A percentile compares a stretch with the other conserved stretches of the same genome.
phyloP scores from a whole-genome alignment of 53 echinoderm and acorn worm genomes.

The Holothuria scabra region DNA sequence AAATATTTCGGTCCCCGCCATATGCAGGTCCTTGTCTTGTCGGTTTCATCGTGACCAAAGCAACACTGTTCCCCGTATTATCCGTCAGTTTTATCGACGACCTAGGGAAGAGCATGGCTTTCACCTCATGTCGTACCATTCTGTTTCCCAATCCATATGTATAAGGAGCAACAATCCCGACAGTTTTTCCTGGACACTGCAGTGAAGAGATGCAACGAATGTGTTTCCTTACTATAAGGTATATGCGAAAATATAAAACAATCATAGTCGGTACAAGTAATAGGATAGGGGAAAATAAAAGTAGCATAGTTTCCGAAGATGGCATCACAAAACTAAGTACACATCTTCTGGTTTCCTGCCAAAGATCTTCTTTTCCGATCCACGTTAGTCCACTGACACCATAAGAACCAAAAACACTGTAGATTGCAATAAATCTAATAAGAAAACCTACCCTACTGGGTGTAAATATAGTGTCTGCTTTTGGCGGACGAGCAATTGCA shows the following conservation, averaged over 20 bases:
- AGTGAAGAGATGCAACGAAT: not conserved
- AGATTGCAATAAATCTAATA: no score
- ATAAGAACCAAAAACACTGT: not conserved
- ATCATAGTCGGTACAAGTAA: not conserved
- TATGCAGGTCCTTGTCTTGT: no score
- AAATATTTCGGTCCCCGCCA: no score
- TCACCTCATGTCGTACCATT: not conserved
- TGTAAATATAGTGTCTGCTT: no score
- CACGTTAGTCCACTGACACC: not conserved
- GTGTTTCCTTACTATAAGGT: not conserved
- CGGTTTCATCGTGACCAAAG: no score
- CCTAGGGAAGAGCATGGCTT: not conserved
- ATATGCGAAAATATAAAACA: not conserved
- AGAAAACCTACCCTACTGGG: no score
- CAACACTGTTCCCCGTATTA: no score
- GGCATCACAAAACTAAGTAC: not conserved
- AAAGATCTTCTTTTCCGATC: conserved; percentile 9
- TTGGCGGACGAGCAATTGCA: no score
- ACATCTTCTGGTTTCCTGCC: not conserved
- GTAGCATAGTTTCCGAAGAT: not conserved
- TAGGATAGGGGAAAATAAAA: not conserved
- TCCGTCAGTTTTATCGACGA: no score
- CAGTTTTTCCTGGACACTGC: not conserved
- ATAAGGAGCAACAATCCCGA: not conserved
- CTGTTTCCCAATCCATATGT: conserved; percentile 12